Percentiles rank a stretch among this genome's conserved stretches.
phyloP scores from a whole-genome alignment of 2,888 invertebrate species.

The Boloria euphrosyne region DNA sequence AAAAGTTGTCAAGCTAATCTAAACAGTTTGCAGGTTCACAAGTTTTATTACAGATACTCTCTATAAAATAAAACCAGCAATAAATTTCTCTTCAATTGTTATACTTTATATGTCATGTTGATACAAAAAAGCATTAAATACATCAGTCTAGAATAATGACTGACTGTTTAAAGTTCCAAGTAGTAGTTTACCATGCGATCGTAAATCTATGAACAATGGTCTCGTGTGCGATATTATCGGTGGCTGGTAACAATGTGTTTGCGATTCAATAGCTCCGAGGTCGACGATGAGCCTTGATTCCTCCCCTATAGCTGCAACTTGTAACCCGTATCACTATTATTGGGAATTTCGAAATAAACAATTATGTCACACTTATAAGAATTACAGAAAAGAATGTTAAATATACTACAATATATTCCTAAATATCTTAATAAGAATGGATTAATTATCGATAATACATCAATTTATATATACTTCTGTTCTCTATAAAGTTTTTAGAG shows the following conservation, averaged over 20 bases:
- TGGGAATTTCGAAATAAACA: conserved; percentile 11
- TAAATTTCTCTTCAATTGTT: conserved; percentile 15
- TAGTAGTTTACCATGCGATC: conserved; percentile 37
- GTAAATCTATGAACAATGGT: conserved; percentile 49
- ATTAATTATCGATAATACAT: no score
- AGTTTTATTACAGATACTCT: background rate
- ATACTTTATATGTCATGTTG: background rate
- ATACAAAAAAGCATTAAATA: conserved; percentile 11
- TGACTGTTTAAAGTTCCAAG: conserved; percentile 23
- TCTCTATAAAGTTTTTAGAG: no score
- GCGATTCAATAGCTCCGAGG: conserved; percentile 49
- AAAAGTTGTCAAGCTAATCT: background rate
- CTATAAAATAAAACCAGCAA: background rate
- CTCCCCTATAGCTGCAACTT: conserved; percentile 41
- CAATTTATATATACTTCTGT: no score
- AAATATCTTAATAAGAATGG: no score
- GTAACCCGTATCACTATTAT: conserved; percentile 33
- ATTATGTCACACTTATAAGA: background rate
- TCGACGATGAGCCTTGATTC: conserved; percentile 46
- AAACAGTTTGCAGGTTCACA: background rate
- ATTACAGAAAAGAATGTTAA: background rate
- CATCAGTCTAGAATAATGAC: conserved; percentile 10
- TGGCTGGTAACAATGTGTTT: conserved; percentile 51
- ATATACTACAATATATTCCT: no score
- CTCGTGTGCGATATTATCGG: conserved; percentile 52